A percentile compares a stretch with the other conserved stretches of the same genome.
phyloP scores from a whole-genome alignment of 64 coral and sea anemone species.

The Stylophora pistillata region DNA sequence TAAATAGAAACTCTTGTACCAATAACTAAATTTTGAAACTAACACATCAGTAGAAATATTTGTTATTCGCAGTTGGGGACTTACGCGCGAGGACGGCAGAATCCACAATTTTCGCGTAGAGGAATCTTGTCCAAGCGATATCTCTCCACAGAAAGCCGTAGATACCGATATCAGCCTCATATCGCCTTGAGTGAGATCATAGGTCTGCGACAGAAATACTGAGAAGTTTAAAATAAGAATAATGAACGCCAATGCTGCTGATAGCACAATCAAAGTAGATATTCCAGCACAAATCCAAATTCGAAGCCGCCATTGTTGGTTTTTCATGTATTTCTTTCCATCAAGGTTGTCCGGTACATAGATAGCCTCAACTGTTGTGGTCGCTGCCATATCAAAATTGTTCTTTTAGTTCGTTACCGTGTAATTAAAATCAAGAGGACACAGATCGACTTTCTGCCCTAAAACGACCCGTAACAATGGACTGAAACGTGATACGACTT shows the following conservation, averaged over 20 bases:
- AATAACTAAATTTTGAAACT: slow-evolving; percentile 68
- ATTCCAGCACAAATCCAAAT: slow-evolving; percentile 76
- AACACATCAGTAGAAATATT: slow-evolving; percentile 74
- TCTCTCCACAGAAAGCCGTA: slow-evolving; percentile 82
- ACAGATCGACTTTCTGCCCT: background rate
- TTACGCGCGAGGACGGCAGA: slow-evolving; percentile 33
- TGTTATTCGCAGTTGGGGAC: slow-evolving; percentile 29
- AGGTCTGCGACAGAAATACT: slow-evolving; percentile 63
- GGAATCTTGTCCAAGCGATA: slow-evolving; percentile 54
- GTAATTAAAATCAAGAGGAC: background rate
- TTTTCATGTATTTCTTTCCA: slow-evolving; percentile 46
- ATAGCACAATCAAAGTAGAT: slow-evolving; percentile 47
- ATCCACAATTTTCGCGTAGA: slow-evolving; percentile 47
- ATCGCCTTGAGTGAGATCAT: slow-evolving; percentile 82
- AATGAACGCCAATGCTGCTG: slow-evolving; percentile 62
- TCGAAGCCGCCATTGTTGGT: slow-evolving; percentile 70
- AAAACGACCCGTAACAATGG: background rate
- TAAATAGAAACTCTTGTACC: slow-evolving; percentile 88
- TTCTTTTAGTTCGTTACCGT: background rate
- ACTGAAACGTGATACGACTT: background rate
- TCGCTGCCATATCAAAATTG: slow-evolving; percentile 22
- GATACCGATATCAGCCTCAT: slow-evolving; percentile 84
- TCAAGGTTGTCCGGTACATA: slow-evolving; percentile 43
- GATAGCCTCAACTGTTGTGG: slow-evolving; percentile 28
- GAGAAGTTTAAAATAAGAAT: slow-evolving; percentile 86